Percentiles rank a stretch among this genome's conserved stretches.
Conservation (phyloP, 2,888 invertebrate species). For the Epinotia nisella region DNA sequence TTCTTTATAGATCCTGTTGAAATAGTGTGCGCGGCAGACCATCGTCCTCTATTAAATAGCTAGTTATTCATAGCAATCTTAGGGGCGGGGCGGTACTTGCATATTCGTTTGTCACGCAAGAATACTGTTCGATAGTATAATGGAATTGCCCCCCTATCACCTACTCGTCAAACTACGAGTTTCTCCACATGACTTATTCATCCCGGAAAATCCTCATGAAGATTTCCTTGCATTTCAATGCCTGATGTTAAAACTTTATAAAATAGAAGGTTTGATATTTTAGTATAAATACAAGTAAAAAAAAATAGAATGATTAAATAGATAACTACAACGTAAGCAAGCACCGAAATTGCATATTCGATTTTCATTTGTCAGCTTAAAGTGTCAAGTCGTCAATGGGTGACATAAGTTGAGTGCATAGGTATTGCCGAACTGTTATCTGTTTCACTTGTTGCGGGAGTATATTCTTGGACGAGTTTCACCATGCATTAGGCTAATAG, state of each 20-base stretch:
- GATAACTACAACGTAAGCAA: background rate
- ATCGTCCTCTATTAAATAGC: background rate
- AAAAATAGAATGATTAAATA: background rate
- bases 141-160: slow-evolving; percentile 12
- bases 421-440: background rate
- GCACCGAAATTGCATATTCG: slow-evolving; percentile 1
- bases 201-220: slow-evolving; percentile 8
- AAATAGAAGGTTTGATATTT: too few species aligned
- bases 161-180: slow-evolving; percentile 12
- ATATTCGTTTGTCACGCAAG: slow-evolving; percentile 40
- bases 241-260: too few species aligned
- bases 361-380: slow-evolving; percentile 9
- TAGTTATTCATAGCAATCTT: slow-evolving; percentile 4
- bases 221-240: background rate
- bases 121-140: background rate
- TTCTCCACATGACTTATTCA: slow-evolving; percentile 35
- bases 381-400: slow-evolving; percentile 11
- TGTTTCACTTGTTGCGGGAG: background rate
- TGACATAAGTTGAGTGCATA: slow-evolving; percentile 6
- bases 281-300: background rate
- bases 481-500: too few species aligned
- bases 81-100: slow-evolving; percentile 24
- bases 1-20: slow-evolving; percentile 9
- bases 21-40: background rate
- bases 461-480: too few species aligned